A percentile compares a stretch with the other conserved stretches of the same genome.
phyloP scores from a whole-genome alignment of 2,113 vertebrate genomes.

The Nothoprocta pentlandii region DNA sequence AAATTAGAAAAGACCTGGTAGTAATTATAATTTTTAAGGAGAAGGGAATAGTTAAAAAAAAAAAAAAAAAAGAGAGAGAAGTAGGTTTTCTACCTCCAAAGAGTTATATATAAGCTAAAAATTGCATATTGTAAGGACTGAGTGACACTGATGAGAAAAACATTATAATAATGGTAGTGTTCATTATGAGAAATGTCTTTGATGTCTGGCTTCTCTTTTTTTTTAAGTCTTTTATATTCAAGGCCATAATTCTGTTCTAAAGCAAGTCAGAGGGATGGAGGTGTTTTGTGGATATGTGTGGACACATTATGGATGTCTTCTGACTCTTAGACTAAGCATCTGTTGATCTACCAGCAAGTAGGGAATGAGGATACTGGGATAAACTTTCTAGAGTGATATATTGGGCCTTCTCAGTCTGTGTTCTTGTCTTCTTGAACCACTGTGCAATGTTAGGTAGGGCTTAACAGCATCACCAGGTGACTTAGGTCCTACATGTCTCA shows the following conservation, averaged over 20 bases:
- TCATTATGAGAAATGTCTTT: background rate
- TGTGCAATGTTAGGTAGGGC: background rate
- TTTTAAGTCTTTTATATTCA: background rate
- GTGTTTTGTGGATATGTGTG: background rate
- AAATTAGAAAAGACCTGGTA: background rate
- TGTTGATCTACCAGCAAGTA: background rate
- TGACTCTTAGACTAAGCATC: background rate
- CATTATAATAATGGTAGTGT: background rate
- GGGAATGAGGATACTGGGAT: rapidly evolving
- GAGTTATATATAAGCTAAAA: background rate
- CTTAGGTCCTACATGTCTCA: background rate
- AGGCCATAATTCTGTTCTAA: background rate
- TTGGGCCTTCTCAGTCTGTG: rapidly evolving
- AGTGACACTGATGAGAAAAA: background rate
- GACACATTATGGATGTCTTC: background rate
- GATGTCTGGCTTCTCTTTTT: background rate
- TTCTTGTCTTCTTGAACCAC: background rate
- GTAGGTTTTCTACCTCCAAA: background rate
- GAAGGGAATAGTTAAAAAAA: background rate
- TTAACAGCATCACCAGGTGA: background rate
- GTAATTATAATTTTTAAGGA: background rate
- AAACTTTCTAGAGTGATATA: background rate
- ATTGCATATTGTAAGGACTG: background rate
- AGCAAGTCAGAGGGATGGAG: background rate
- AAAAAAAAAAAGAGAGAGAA: too few relatives aligned